Conservation (phyloP, 2,113 vertebrate species). For the Uria aalge region DNA sequence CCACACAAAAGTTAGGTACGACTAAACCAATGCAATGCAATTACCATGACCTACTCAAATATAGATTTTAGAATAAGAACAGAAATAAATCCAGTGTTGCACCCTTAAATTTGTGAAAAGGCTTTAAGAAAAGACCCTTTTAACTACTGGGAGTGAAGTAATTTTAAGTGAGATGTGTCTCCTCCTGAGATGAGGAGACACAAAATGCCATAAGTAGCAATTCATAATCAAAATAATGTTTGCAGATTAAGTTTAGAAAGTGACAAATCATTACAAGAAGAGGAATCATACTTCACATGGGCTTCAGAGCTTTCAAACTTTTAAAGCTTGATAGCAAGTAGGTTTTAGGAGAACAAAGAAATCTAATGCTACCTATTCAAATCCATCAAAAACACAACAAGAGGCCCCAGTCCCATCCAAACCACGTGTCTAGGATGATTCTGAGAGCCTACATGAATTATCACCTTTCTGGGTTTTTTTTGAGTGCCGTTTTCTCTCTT, state of each 20-base stretch:
- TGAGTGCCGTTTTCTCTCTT: neutral
- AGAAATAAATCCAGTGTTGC: neutral
- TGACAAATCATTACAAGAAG: neutral
- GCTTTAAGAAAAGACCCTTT: neutral
- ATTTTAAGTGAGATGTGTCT: neutral
- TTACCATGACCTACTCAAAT: neutral
- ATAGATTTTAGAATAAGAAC: neutral
- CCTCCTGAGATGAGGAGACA: neutral
- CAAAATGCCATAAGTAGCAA: neutral
- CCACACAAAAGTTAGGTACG: neutral
- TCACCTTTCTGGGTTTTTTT: conserved; percentile 47
- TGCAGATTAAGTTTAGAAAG: neutral
- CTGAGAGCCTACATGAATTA: neutral
- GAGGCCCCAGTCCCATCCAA: neutral
- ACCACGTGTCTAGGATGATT: neutral
- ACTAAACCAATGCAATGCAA: neutral
- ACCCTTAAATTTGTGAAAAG: neutral
- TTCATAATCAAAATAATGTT: neutral
- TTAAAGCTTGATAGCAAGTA: neutral
- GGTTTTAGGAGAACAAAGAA: conserved; percentile 34
- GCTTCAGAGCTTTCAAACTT: conserved; percentile 20
- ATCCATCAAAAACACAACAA: neutral
- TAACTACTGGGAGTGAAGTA: neutral
- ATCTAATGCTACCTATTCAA: neutral
- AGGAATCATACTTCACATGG: neutral